These are phyloP conservation scores for Xiphophorus hellerii DNA, from an alignment of 2,113 vertebrate species.

Conservation along the genomic window DNA sequence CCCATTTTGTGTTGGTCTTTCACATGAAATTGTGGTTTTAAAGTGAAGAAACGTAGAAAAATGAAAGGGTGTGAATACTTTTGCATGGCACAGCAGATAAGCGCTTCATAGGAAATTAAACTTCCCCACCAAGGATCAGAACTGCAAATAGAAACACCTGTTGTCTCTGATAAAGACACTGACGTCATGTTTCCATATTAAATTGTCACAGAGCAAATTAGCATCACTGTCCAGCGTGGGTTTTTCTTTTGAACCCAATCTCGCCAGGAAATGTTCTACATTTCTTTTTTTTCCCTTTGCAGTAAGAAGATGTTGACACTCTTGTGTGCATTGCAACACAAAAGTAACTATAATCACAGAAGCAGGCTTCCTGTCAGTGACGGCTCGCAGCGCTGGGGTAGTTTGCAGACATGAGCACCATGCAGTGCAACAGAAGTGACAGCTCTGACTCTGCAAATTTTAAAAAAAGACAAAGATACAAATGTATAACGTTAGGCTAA, in stretches of 20 bases:
- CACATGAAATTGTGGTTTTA: background rate
- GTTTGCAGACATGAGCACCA: constrained; percentile 92
- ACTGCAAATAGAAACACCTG: constrained; percentile 3
- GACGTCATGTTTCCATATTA: background rate
- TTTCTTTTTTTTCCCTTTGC: constrained; percentile 1
- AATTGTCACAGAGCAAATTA: background rate
- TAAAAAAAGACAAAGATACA: constrained; percentile 9
- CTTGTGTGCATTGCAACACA: background rate
- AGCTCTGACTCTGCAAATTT: constrained; percentile 84
- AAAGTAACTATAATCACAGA: background rate
- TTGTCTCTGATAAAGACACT: constrained; percentile 4
- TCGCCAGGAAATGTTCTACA: constrained; percentile 3
- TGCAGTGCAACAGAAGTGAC: constrained; percentile 88
- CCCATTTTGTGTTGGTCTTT: background rate
- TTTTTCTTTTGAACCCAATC: background rate
- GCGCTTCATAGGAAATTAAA: background rate
- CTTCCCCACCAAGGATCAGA: background rate
- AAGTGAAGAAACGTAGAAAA: background rate
- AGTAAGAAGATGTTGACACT: constrained; percentile 22
- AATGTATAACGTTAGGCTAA: background rate
- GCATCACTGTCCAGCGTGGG: background rate
- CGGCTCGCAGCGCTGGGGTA: constrained; percentile 42
- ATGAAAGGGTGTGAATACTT: background rate
- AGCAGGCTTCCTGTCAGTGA: constrained; percentile 57
- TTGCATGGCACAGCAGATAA: background rate